phyloP scores from a whole-genome alignment of 2,888 invertebrate genomes.

The Andrena dorsata region DNA sequence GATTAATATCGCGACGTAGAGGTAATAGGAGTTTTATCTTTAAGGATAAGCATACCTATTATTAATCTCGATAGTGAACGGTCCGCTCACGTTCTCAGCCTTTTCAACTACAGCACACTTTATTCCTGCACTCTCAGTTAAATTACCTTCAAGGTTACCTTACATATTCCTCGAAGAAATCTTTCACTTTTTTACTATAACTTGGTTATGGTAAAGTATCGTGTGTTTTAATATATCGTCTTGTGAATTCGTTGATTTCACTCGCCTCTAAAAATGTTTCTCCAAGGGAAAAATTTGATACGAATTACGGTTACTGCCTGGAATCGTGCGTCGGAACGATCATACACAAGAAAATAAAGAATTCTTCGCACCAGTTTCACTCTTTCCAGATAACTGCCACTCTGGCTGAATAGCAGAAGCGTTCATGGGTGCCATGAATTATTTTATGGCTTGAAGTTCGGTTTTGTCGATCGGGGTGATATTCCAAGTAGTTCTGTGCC shows the following conservation, averaged over 20 bases:
- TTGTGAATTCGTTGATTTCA: conserved; percentile 9
- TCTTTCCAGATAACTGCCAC: conserved; percentile 13
- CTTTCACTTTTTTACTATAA: background rate
- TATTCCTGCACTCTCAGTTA: background rate
- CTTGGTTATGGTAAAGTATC: background rate
- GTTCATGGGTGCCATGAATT: conserved; percentile 19
- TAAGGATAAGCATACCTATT: background rate
- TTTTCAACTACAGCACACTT: conserved; percentile 18
- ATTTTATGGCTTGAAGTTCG: conserved; percentile 33
- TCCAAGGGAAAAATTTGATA: background rate
- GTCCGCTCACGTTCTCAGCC: background rate
- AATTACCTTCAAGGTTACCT: conserved; percentile 28
- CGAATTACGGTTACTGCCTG: background rate
- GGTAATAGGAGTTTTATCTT: background rate
- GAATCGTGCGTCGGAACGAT: background rate
- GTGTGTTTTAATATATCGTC: conserved; percentile 24
- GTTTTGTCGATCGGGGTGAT: background rate
- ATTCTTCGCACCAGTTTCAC: conserved; percentile 10
- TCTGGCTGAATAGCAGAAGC: background rate
- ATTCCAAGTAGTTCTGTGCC: background rate
- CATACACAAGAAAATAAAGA: conserved; percentile 12
- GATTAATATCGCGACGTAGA: background rate
- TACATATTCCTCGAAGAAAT: conserved; percentile 19
- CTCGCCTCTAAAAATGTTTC: background rate
- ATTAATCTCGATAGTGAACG: conserved; percentile 7